A percentile compares a stretch with the other conserved stretches of the same genome.
These are phyloP conservation scores for Pandemis heparana DNA, from an alignment of 2,888 invertebrate species.

Conservation along the genomic window DNA sequence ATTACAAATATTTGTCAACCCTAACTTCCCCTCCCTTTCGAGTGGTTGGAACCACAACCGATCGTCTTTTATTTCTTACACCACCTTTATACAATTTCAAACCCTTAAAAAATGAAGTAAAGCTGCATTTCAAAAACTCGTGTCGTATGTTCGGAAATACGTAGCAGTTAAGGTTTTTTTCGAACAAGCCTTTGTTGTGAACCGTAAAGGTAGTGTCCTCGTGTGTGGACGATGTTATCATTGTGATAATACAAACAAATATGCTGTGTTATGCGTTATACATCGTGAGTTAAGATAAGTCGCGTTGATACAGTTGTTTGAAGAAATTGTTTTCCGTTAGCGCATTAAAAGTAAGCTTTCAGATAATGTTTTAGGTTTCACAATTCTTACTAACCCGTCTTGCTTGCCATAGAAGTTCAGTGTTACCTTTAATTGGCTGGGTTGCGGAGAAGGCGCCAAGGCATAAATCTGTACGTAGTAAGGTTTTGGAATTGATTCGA, in stretches of 20 bases:
- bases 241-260: constrained; percentile 38
- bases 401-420: neutral
- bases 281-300: constrained; percentile 17
- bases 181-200: constrained; percentile 11
- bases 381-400: neutral
- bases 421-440: neutral
- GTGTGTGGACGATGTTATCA: constrained; percentile 35
- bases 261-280: constrained; percentile 20
- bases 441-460: neutral
- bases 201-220: constrained; percentile 30
- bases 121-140: neutral
- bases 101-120: constrained; percentile 3
- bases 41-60: constrained; percentile 60
- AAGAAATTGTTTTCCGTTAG: constrained; percentile 17
- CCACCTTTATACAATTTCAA: constrained; percentile 63
- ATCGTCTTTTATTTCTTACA: constrained; percentile 79
- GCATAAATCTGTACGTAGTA: no score
- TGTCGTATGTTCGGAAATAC: neutral
- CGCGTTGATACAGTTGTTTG: constrained; percentile 25
- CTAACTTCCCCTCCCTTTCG: constrained; percentile 42
- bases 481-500: no score
- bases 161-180: neutral
- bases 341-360: neutral
- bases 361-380: neutral
- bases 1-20: neutral